phyloP scores from a whole-genome alignment of 2,797 vertebrate species.

The Ataeniobius toweri region DNA sequence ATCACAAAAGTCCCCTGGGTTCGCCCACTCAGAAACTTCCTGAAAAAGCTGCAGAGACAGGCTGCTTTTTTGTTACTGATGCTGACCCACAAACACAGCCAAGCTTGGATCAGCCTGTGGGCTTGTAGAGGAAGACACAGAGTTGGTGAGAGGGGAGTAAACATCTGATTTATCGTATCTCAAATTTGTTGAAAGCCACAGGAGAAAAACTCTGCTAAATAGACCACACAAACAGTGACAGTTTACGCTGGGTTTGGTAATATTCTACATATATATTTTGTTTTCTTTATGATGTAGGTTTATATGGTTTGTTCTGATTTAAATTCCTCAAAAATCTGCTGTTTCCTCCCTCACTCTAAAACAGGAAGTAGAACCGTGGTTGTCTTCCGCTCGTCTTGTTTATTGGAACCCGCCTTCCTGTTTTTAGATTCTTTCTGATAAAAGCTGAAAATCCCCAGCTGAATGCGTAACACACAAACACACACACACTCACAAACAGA shows the following conservation, averaged over 20 bases:
- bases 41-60: conserved; percentile 43
- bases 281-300: conserved; percentile 16
- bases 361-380: conserved; percentile 79
- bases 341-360: conserved; percentile 75
- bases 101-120: conserved; percentile 44
- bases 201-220: neutral
- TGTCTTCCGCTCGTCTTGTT: conserved; percentile 78
- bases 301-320: conserved; percentile 57
- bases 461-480: conserved; percentile 37
- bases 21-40: conserved; percentile 36
- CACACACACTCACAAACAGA: conserved; percentile 23
- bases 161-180: conserved; percentile 34
- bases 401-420: conserved; percentile 82
- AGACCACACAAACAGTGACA: neutral
- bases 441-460: conserved; percentile 65
- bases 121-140: conserved; percentile 16
- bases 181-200: conserved; percentile 2
- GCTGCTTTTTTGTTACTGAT: conserved; percentile 39
- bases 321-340: conserved; percentile 83
- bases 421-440: conserved; percentile 83
- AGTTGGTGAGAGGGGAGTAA: conserved; percentile 24
- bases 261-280: neutral
- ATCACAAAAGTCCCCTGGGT: conserved; percentile 34
- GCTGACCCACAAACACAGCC: conserved; percentile 58
- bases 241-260: neutral